Base-by-base conservation (phyloP, 2,888 invertebrate genomes). In the Caenorhabditis auriculariae region DNA sequence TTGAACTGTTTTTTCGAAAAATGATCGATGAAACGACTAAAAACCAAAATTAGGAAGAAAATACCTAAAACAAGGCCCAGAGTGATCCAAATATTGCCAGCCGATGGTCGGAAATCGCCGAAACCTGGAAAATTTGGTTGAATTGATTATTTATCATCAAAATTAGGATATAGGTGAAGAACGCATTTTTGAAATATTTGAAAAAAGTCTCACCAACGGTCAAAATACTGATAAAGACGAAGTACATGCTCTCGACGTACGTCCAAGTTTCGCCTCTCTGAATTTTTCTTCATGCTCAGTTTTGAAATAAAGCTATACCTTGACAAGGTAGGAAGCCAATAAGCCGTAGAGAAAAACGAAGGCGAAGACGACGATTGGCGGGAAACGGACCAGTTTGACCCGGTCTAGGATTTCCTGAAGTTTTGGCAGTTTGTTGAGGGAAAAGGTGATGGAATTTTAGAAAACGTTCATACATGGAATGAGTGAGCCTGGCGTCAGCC, bases 171-270 rank as follows among this genome's bases (percentile, higher is more conserved):
- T n/a, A n/a, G n/a, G n/a, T 15, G 2, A 19, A 27, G n/a, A n/a
- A 29, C 12, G 17, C 3, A 26, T 17, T 24, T 17, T 6, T 19
- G 4, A 15, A n/a, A 43, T 19, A 21, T 28, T 52, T 7, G 1
- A n/a, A 5, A 21, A 28, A 21, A 19, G n/a, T n/a, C 75, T 44
- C 47, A 76, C 78, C 78, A 32, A 80, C 78, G 24, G 80, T 80
- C n/a, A 80, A 50, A 57, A 80, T 80, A 51, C 69, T 69, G 46
- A 80, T 78, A 42, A 80, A 80, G 6, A 75, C 76, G 43, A 78
- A 80, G 61, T 80, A 80, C 19, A 76, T 56, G 17, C 76, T 63
- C 51, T 80, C 80, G 7, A 74, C 61, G 49, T 77, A 78, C 5
- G 74, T 69, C 80, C 80, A 80, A 35, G 74, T 64, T 29, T 72